phyloP scores from a whole-genome alignment of 1,140 invertebrate species.

The Caenorhabditis remanei region DNA sequence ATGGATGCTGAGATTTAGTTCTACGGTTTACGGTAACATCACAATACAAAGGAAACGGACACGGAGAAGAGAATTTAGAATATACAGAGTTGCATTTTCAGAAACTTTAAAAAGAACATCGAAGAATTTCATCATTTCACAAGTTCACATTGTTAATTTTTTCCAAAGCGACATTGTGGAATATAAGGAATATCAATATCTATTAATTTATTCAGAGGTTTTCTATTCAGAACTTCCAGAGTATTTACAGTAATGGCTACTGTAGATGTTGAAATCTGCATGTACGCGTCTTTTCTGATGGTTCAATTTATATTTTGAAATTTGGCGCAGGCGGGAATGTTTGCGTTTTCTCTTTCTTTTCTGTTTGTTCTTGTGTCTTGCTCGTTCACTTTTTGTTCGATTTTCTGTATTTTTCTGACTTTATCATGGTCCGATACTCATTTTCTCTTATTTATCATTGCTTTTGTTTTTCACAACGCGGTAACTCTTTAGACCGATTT shows the following conservation, averaged over 20 bases:
- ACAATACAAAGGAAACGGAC: neutral
- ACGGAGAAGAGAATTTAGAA: neutral
- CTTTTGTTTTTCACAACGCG: neutral
- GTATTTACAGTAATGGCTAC: too few species aligned
- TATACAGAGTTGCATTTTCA: neutral
- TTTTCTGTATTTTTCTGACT: neutral
- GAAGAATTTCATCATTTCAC: too few species aligned
- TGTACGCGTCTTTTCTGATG: too few species aligned
- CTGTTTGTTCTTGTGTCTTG: neutral
- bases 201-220: too few species aligned
- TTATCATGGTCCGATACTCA: neutral
- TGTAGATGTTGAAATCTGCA: too few species aligned
- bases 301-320: too few species aligned
- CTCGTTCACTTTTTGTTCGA: neutral
- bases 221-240: too few species aligned
- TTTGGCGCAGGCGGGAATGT: neutral
- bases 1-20: too few species aligned
- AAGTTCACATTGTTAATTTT: too few species aligned
- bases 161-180: too few species aligned
- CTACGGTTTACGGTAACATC: neutral
- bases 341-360: neutral
- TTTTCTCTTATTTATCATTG: neutral
- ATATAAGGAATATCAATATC: too few species aligned
- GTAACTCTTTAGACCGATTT: too few species aligned
- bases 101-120: neutral